phyloP scores from a whole-genome alignment of 1,140 invertebrate species.

The Brachionus paranguensis region DNA sequence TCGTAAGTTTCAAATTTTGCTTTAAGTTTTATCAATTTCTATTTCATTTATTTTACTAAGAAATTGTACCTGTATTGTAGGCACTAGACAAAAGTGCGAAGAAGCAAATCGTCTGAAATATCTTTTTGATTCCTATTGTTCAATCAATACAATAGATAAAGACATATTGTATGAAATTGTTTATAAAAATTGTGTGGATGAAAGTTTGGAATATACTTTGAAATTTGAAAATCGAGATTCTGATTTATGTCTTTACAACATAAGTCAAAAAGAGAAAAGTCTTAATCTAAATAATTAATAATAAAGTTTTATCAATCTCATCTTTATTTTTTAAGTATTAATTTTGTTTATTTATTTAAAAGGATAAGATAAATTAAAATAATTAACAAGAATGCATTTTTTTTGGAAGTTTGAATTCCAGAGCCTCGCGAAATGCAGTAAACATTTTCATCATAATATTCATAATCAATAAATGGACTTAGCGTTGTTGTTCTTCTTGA shows the following conservation, averaged over 20 bases:
- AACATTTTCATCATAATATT: background rate
- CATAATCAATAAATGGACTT: background rate
- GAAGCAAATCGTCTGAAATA: background rate
- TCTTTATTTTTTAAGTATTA: background rate
- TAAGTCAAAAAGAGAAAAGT: background rate
- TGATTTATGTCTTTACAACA: background rate
- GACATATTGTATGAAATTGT: constrained; percentile 1
- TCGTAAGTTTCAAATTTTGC: background rate
- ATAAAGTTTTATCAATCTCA: background rate
- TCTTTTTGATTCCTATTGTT: background rate
- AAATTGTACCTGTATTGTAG: background rate
- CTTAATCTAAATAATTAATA: background rate
- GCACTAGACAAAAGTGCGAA: background rate
- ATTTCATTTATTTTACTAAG: background rate
- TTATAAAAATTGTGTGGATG: background rate
- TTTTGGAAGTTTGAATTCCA: background rate
- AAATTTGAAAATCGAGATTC: constrained; percentile 34
- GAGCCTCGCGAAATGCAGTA: background rate
- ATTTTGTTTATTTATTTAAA: background rate
- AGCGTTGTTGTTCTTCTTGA: background rate
- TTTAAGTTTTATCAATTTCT: background rate
- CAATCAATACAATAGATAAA: background rate
- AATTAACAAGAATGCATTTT: background rate
- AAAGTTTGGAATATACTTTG: background rate
- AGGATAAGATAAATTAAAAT: background rate